Evolutionary conservation across 2,113 vertebrate species (phyloP), one percentile per base, ranked within the genome.

Genomic region (Sphaerodactylus townsendi): DNA sequence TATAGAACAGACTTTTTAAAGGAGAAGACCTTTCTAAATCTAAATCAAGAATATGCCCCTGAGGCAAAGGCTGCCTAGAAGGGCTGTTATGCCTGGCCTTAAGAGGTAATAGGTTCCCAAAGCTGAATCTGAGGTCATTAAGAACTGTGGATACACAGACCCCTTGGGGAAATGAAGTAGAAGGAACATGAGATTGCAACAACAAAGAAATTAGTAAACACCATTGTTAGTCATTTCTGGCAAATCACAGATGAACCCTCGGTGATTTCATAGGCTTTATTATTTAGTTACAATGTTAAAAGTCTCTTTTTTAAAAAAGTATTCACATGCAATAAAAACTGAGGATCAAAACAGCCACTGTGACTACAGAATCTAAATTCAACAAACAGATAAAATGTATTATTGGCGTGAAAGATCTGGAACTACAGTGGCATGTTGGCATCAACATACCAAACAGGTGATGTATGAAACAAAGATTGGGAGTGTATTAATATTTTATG

Each of bases 1-100:
- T 90, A 91, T 87, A 90, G 84, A 86, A 83, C 65, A 33, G 46
- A 82, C 11, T 73, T n/a, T 69, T 80, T 41, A 11, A 64, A 91
- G 88, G 86, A 53, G 73, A 35, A 41, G 80, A 65, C 71, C 86
- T 70, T 78, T 86, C 81, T 69, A 81, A 87, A 90, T 79, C 77
- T 71, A 66, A 0, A 0, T 2, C 48, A 74, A 83, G 81, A 64
- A 64, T 86, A 65, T 85, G 71, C 71, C 75, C 62, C 28, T 0
- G 0, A 56, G 81, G 56, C 71, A 50, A 28, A 33, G 28, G 66
- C 48, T 23, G 71, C 4, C 72, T 82, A 19, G 72, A 82, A 81
- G 81, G 33, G 56, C 71, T 59, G 50, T 0, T 0, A 37, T 77
- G 25, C 65, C 41, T 23, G 39, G 28, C 59, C 68, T 80, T 74